Percentiles rank a stretch among this genome's conserved stretches.
Evolutionary conservation across 1,140 invertebrate genomes (phyloP).

Genomic region (Drosophila takahashii): DNA sequence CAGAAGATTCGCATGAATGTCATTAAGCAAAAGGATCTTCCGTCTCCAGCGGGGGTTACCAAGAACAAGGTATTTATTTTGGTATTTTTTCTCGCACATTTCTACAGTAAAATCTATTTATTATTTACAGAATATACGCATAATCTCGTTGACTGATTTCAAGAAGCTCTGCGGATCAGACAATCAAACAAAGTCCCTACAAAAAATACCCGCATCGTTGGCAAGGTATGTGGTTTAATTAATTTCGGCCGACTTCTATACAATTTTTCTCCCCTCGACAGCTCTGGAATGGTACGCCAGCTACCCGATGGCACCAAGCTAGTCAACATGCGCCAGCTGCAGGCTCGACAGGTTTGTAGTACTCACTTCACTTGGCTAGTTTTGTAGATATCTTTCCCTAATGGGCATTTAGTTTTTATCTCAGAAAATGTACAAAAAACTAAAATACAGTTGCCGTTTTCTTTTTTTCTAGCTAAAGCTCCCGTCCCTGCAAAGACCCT

Average conservation of each 20-base stretch:
- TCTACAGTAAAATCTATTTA: not conserved
- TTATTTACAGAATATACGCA: slow-evolving; percentile 70
- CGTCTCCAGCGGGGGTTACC: slow-evolving; percentile 41
- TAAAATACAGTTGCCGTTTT: not conserved
- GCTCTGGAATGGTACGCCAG: slow-evolving; percentile 71
- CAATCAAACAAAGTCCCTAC: slow-evolving; percentile 65
- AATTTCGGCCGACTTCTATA: not conserved
- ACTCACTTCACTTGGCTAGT: not conserved
- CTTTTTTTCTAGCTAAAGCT: slow-evolving; percentile 49
- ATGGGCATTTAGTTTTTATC: not conserved
- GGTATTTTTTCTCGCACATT: too few species aligned
- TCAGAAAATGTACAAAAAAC: too few species aligned
- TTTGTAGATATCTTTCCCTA: not conserved
- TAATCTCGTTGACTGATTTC: slow-evolving; percentile 80
- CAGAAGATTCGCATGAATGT: slow-evolving; percentile 75
- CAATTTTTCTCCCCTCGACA: not conserved
- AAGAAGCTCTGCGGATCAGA: slow-evolving; percentile 73
- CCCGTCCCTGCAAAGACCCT: slow-evolving; percentile 28
- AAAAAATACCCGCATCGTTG: slow-evolving; percentile 72
- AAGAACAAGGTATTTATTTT: slow-evolving; percentile 63
- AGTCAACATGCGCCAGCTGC: slow-evolving; percentile 69
- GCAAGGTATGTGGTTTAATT: slow-evolving; percentile 49
- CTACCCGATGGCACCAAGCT: slow-evolving; percentile 69
- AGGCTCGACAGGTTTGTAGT: slow-evolving; percentile 61
- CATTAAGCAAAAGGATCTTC: slow-evolving; percentile 60